Evolutionary conservation across 1,140 invertebrate genomes (phyloP).

Genomic region (Drosophila kohkoa): DNA sequence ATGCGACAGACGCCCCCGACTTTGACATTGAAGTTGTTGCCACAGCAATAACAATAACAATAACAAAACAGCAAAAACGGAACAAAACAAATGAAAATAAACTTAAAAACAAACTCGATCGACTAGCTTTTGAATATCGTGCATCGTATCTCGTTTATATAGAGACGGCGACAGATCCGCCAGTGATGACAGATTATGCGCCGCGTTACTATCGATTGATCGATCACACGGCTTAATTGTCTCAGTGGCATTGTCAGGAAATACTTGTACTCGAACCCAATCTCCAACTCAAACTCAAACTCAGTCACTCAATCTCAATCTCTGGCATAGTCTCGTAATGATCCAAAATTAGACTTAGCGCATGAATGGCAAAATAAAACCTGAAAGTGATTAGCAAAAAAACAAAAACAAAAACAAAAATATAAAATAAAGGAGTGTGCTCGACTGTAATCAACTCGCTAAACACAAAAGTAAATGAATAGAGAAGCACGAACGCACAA

Average conservation of each 20-base stretch:
- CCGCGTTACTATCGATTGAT: background rate
- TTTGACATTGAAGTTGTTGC: constrained; percentile 60
- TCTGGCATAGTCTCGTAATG: background rate
- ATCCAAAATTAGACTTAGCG: background rate
- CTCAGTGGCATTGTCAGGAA: constrained; percentile 29
- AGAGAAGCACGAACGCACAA: background rate
- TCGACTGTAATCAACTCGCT: background rate
- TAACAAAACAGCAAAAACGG: no score
- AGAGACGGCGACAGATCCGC: constrained; percentile 18
- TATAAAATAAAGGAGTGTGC: background rate
- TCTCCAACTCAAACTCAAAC: background rate
- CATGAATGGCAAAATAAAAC: constrained; percentile 4
- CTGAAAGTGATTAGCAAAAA: background rate
- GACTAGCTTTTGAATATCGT: background rate
- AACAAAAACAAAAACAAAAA: background rate
- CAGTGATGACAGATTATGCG: constrained; percentile 22
- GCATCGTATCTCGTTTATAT: constrained; percentile 27
- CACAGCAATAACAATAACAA: constrained; percentile 17
- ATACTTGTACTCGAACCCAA: background rate
- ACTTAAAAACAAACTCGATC: background rate
- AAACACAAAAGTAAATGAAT: background rate
- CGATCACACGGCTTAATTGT: constrained; percentile 11
- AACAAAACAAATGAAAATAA: constrained; percentile 12
- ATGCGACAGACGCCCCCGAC: constrained; percentile 57
- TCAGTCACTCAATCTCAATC: no score